Base-by-base conservation (phyloP, 2,113 vertebrate species). In the Lutjanus erythropterus region DNA sequence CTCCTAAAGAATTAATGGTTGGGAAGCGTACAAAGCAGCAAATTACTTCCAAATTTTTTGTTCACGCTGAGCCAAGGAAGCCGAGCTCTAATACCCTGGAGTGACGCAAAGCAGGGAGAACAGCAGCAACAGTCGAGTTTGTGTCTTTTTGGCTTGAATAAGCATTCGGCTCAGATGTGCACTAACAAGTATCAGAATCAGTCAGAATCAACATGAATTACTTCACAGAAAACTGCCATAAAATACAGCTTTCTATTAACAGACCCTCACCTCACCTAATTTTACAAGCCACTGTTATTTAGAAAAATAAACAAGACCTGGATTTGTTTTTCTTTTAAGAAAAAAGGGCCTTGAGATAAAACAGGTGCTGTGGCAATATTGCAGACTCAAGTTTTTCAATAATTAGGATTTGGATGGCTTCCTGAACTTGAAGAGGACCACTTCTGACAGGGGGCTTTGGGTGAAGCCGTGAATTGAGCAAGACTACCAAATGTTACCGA, bases 381-480 rank as follows among this genome's bases (percentile, higher is more conserved):
- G 77, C 75, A 67, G 27, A 75, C 68, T 79, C n/a, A 41, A 16
- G 73, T 60, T 58, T 44, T 88, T 83, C 33, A 83, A 46, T 89
- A 89, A 86, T 86, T 88, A 79, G 56, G n/a, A 80, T 82, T 87
- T 91, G 90, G 90, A 93, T 23, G 71, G 15, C 31, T 46, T 84
- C 41, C 64, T 70, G 31, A 71, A 75, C 62, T 85, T 89, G 86
- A 92, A 80, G 81, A 78, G 83, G 49, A 90, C 44, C 61, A 56
- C 76, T 88, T 90, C 81, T 92, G 90, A 94, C 91, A 85, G 78
- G 84, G 84, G 77, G 85, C 82, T 87, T 88, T 80, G 66, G 82
- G 80, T 89, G 72, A 88, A 87, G 79, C 83, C 29, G 29, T 70
- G 77, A 91, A 86, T 82, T 91, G 83, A 94, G 93, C 91, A 91